phyloP scores from a whole-genome alignment of 2,113 vertebrate species.

The Percina caprodes region DNA sequence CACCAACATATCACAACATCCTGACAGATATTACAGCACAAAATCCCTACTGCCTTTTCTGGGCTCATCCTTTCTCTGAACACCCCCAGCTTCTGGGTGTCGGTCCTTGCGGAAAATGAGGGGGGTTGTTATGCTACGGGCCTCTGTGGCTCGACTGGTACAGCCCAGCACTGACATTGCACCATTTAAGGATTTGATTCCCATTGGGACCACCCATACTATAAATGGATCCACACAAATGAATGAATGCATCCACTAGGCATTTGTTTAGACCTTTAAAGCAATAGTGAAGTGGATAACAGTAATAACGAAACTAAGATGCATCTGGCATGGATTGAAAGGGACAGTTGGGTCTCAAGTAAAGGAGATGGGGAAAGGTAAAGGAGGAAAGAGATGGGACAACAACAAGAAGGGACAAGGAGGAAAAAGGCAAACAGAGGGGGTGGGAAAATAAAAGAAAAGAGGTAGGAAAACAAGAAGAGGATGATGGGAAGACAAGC shows the following conservation, averaged over 20 bases:
- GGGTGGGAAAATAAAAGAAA: background rate
- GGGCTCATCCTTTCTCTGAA: slow-evolving; percentile 47
- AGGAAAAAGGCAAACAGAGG: background rate
- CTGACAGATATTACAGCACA: slow-evolving; percentile 59
- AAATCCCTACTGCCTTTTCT: slow-evolving; percentile 71
- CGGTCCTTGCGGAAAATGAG: slow-evolving; percentile 57
- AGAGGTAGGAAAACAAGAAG: background rate
- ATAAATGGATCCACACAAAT: slow-evolving; percentile 68
- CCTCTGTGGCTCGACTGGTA: slow-evolving; percentile 47
- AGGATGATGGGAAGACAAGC: background rate
- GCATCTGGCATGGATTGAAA: background rate
- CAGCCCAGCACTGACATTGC: slow-evolving; percentile 64
- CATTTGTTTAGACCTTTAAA: slow-evolving; percentile 30
- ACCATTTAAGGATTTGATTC: slow-evolving; percentile 79
- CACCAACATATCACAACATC: slow-evolving; percentile 64
- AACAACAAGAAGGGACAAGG: background rate
- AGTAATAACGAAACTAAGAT: slow-evolving; percentile 23
- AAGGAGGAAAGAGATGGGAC: background rate
- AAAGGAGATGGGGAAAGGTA: background rate
- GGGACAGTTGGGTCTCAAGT: background rate
- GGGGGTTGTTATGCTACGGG: slow-evolving; percentile 46
- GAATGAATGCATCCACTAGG: slow-evolving; percentile 42
- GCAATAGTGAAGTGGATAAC: background rate
- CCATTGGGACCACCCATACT: slow-evolving; percentile 63
- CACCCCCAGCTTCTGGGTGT: slow-evolving; percentile 18